phyloP scores from a whole-genome alignment of 2,888 invertebrate genomes.

The Acanthosepion pharaonis region DNA sequence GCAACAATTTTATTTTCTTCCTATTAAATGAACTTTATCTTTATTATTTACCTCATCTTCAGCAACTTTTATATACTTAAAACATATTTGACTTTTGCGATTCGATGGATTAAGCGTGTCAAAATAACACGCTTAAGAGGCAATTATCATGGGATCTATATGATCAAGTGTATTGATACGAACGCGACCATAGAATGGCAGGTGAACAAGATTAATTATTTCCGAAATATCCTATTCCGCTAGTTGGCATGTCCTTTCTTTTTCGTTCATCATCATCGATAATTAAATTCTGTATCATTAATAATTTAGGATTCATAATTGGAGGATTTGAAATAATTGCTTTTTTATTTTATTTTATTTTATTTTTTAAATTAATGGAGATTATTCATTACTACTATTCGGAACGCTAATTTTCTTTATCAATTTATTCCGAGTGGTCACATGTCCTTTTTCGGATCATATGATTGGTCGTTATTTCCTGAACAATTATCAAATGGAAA shows the following conservation, averaged over 20 bases:
- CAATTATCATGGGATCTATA: neutral
- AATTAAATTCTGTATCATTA: neutral
- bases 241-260: neutral
- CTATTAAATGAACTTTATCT: too few relatives aligned
- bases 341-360: neutral
- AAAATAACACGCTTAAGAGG: neutral
- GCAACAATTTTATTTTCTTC: too few relatives aligned
- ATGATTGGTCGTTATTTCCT: neutral
- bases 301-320: conserved; percentile 4
- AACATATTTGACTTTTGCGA: too few relatives aligned
- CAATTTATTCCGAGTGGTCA: neutral
- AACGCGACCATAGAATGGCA: neutral
- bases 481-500: neutral
- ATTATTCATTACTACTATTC: neutral
- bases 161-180: neutral
- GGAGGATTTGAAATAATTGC: neutral
- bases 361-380: neutral
- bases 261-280: neutral
- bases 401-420: neutral
- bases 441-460: neutral
- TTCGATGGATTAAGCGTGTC: neutral
- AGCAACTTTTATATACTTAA: too few relatives aligned
- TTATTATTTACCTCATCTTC: too few relatives aligned
- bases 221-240: neutral
- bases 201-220: neutral